Base-by-base conservation (phyloP, 2,797 vertebrate species). In the Karalla daura region DNA sequence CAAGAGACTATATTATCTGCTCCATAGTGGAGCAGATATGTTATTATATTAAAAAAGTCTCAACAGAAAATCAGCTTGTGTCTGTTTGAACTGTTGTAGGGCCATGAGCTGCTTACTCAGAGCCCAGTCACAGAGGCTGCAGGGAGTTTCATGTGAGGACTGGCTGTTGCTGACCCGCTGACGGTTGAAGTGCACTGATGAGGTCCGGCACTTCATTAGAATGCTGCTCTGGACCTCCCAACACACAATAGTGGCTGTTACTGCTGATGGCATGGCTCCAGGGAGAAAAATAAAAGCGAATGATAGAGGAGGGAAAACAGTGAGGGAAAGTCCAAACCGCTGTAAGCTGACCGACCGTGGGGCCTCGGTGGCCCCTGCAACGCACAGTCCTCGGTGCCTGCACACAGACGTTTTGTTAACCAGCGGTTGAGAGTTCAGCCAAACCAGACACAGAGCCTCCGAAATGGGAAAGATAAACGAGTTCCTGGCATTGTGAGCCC, bases 391-490 rank as follows among this genome's bases (percentile, higher is more conserved):
- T 44, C 13, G 10, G 25, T 20, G 55, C 68, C 32, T 52, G 43
- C 69, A 66, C 71, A 81, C 75, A 87, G 77, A 83, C 75, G 74
- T 83, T 85, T 70, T 83, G 78, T 70, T 86, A 86, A 90, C 74
- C 81, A 53, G 70, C 58, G 41, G 60, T 73, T n/a, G 81, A 81
- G 76, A 88, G 85, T 90, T 91, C 88, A 86, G 80, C 89, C 82
- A 88, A 89, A 84, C 74, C 80, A 59, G 43, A 35, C 70, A 51
- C 70, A 70, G 35, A 76, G 46, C 41, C 70, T 74, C 66, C 64
- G 49, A 77, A 80, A 75, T 52, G 37, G 59, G 21, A 76, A 68
- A 54, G 44, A 63, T 60, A 70, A 83, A 86, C 50, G 30, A 70
- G 47, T 80, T 63, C 30, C 70, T 71, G 64, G 78, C 70, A 52